Evolutionary conservation across 2,888 invertebrate genomes (phyloP).

Genomic region (Cyclophora punctaria): DNA sequence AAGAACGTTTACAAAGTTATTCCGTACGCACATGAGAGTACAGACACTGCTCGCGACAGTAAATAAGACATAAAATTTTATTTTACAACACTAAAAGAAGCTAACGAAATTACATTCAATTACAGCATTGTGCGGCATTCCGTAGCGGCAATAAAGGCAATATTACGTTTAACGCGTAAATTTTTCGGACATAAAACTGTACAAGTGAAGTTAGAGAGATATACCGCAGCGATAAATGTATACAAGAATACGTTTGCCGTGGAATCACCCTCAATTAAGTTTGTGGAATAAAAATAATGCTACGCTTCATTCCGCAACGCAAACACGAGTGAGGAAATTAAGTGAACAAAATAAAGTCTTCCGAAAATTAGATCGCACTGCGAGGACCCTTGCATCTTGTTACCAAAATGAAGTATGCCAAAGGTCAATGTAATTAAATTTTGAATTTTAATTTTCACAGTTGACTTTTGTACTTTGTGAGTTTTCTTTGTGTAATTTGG

Average conservation of each 20-base stretch:
- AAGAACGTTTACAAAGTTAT: constrained; percentile 4
- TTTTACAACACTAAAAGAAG: constrained; percentile 71
- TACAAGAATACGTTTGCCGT: constrained; percentile 43
- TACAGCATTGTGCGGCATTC: constrained; percentile 65
- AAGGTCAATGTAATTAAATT: constrained; percentile 55
- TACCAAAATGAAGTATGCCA: constrained; percentile 38
- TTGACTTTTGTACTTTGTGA: constrained; percentile 31
- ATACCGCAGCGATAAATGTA: constrained; percentile 71
- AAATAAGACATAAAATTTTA: constrained; percentile 73
- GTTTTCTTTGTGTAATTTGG: constrained; percentile 34
- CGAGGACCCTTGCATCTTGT: constrained; percentile 45
- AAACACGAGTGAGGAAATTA: constrained; percentile 70
- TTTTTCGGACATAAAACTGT: constrained; percentile 74
- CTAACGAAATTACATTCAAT: constrained; percentile 74
- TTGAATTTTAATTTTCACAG: constrained; percentile 48
- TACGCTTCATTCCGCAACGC: constrained; percentile 52
- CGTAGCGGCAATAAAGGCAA: constrained; percentile 58
- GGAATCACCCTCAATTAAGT: constrained; percentile 51
- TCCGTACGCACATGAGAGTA: constrained; percentile 5
- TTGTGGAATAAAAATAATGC: constrained; percentile 52
- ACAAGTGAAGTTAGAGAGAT: constrained; percentile 72
- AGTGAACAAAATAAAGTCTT: constrained; percentile 65
- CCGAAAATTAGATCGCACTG: constrained; percentile 62
- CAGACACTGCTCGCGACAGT: constrained; percentile 61
- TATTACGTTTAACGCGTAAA: constrained; percentile 64